Evolutionary conservation across 2,888 invertebrate species (phyloP).

Genomic region (Esperia sulphurella): DNA sequence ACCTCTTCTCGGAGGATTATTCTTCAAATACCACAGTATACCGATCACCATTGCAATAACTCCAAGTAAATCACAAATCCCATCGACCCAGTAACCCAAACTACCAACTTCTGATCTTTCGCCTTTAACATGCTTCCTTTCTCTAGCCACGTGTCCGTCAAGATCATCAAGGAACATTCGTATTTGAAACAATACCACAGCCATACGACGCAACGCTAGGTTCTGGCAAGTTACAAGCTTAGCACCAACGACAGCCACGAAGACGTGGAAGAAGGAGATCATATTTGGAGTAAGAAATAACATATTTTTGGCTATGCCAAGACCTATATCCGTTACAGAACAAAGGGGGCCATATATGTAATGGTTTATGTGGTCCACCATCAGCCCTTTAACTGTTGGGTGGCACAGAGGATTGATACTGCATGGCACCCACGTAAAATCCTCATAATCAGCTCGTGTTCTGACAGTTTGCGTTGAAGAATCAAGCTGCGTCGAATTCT

Average conservation of each 20-base stretch:
- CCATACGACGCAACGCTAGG: slow-evolving; percentile 84
- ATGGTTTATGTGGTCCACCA: slow-evolving; percentile 91
- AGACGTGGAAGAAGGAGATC: slow-evolving; percentile 89
- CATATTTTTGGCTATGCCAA: slow-evolving; percentile 80
- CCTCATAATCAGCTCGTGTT: slow-evolving; percentile 59
- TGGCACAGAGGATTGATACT: slow-evolving; percentile 87
- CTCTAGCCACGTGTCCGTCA: slow-evolving; percentile 92
- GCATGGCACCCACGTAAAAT: slow-evolving; percentile 82
- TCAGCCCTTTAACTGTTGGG: slow-evolving; percentile 89
- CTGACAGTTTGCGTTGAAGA: slow-evolving; percentile 39
- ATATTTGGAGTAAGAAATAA: slow-evolving; percentile 88
- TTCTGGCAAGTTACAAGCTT: slow-evolving; percentile 87
- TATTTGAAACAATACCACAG: slow-evolving; percentile 87
- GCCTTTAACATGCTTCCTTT: slow-evolving; percentile 85
- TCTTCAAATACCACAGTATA: slow-evolving; percentile 83
- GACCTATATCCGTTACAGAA: slow-evolving; percentile 83
- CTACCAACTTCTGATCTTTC: slow-evolving; percentile 90
- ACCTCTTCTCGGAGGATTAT: slow-evolving; percentile 86
- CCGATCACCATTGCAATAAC: slow-evolving; percentile 86
- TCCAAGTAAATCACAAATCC: slow-evolving; percentile 88
- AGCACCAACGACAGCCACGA: slow-evolving; percentile 86
- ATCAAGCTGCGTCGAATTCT: slow-evolving; percentile 34
- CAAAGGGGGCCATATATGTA: slow-evolving; percentile 90
- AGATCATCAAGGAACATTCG: slow-evolving; percentile 91
- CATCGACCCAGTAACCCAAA: slow-evolving; percentile 90